These are phyloP conservation scores for Oasisia sp. DNA, from an alignment of 2,888 invertebrate species.

Conservation along the genomic window DNA sequence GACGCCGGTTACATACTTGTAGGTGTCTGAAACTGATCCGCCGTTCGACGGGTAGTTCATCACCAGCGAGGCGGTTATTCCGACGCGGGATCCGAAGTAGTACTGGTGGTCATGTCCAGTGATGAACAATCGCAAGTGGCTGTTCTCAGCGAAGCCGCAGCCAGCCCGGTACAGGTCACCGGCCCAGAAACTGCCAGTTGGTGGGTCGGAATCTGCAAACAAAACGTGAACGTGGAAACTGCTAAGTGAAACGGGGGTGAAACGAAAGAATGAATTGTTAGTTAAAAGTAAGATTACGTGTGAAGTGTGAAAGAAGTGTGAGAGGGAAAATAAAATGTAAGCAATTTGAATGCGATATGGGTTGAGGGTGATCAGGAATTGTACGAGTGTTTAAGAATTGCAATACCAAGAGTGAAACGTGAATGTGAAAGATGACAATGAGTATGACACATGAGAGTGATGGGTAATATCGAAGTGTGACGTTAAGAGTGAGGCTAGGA, in stretches of 20 bases:
- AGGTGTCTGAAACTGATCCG: not conserved
- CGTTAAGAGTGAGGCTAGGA: not conserved
- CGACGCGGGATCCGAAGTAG: conserved; percentile 22
- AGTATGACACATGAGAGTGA: not conserved
- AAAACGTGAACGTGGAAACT: not conserved
- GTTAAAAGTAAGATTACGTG: not conserved
- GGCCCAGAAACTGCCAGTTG: conserved; percentile 21
- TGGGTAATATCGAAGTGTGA: not conserved
- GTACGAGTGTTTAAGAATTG: not conserved
- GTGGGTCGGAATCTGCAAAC: not conserved
- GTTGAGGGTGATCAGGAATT: not conserved
- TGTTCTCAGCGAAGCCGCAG: conserved; percentile 22
- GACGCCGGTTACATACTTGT: not conserved
- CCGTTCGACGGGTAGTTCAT: not conserved
- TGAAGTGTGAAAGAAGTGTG: not conserved
- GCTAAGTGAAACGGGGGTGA: not conserved
- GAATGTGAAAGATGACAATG: not conserved
- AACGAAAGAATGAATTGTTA: not conserved
- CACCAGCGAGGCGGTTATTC: conserved; percentile 14
- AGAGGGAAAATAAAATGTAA: not conserved
- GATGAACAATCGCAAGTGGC: conserved; percentile 13
- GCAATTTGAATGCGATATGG: no score
- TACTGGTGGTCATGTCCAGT: conserved; percentile 22
- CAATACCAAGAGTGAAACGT: not conserved
- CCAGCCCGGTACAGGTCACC: conserved; percentile 20